Evolutionary conservation across 1,140 invertebrate genomes (phyloP), one percentile per base, ranked within the genome.

Genomic region (Aphis craccivora): DNA sequence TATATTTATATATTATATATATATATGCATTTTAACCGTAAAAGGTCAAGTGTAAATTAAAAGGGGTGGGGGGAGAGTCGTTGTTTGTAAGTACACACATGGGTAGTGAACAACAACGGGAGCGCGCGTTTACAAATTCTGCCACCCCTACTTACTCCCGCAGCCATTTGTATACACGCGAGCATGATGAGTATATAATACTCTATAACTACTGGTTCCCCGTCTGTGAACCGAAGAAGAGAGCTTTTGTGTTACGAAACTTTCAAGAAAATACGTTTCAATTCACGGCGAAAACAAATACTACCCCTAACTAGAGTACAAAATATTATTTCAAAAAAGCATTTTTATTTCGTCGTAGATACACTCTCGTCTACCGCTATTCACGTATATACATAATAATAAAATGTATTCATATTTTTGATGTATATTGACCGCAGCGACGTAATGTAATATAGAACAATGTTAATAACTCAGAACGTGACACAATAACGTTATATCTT

Each of bases 21-120:
- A 6, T 40, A 3, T 86, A 86, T 45, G 18, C 11, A 25, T 86
- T 45, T 45, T 30, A 45, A 86, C 43, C 45, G 4, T n/a, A 14
- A 89, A 89, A 89, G 87, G 87, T 89, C 87, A 89, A 89, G 87
- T 89, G 87, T 89, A 89, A 89, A 89, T 89, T 89, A 89, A 37
- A 88, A 88, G 30, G 18, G 45, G 2, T 4, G 40, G 22, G 35
- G 2, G 35, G 35, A 22, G 18, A 23, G 30, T n/a, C 60, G 60
- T n/a, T 67, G 81, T 83, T 37, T 83, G 37, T 83, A 37, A 37
- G 37, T 83, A 83, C 22, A 37, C 35, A 81, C 35, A 22, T 37
- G 6, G 35, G 81, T 83, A 83, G 81, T 30, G 81, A 37, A 83
- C 81, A 37, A 83, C 35, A 67, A 83, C 81, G 81, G 81, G 7